phyloP scores from a whole-genome alignment of 2,888 invertebrate genomes.

The Octonoba sinensis region DNA sequence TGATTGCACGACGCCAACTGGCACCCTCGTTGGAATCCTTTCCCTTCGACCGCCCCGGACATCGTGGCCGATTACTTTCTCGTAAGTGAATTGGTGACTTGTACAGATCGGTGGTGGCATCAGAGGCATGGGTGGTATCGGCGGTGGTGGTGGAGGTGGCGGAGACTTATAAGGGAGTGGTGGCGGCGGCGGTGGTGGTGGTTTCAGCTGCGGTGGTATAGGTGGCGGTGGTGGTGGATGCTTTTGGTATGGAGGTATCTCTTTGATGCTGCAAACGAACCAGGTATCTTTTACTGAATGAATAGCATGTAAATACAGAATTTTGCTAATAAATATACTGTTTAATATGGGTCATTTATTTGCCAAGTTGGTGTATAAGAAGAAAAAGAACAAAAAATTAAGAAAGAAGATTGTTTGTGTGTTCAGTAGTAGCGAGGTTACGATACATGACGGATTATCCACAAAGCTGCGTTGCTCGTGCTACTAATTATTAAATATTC shows the following conservation, averaged over 20 bases:
- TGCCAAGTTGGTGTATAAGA: no score
- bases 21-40: conserved; percentile 63
- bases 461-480: no score
- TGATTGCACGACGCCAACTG: conserved; percentile 64
- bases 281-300: not conserved
- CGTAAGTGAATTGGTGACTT: conserved; percentile 66
- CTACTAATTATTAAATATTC: no score
- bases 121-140: conserved; percentile 32
- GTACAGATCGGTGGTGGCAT: conserved; percentile 59
- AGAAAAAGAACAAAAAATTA: no score
- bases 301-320: no score
- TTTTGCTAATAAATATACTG: not conserved
- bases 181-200: not conserved
- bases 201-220: conserved; percentile 14
- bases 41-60: conserved; percentile 64
- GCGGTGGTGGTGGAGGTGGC: conserved; percentile 18
- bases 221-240: conserved; percentile 6
- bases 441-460: no score
- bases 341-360: no score
- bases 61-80: conserved; percentile 65
- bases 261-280: conserved; percentile 6
- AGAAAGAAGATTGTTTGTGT: no score
- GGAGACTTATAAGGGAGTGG: not conserved
- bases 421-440: no score
- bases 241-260: conserved; percentile 6